These are phyloP conservation scores for Prenolepis imparis DNA, from an alignment of 2,888 invertebrate genomes.

Conservation along the genomic window DNA sequence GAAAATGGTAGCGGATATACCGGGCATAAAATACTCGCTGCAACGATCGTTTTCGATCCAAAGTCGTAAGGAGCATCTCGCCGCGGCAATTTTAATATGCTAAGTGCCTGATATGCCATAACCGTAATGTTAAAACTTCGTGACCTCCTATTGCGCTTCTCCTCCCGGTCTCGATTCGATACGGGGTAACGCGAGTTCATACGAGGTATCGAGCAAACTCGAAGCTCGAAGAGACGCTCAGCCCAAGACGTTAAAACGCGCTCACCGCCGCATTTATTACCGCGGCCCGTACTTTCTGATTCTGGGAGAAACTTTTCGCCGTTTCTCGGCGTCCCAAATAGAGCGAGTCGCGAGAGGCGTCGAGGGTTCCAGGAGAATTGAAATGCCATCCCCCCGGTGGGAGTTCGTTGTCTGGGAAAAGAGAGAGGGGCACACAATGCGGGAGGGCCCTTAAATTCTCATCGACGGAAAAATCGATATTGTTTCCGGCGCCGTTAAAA, in stretches of 20 bases:
- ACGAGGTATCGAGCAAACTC: slow-evolving; percentile 2
- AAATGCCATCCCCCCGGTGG: not conserved
- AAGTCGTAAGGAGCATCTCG: slow-evolving; percentile 3
- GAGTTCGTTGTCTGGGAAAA: not conserved
- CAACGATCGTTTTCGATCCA: slow-evolving; percentile 20
- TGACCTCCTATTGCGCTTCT: slow-evolving; percentile 46
- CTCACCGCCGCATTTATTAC: slow-evolving; percentile 12
- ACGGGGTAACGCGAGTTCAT: slow-evolving; percentile 8
- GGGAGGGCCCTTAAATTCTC: slow-evolving; percentile 56
- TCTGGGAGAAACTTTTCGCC: slow-evolving; percentile 32
- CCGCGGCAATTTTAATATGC: slow-evolving; percentile 58
- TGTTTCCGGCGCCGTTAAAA: slow-evolving; percentile 60
- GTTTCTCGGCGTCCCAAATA: slow-evolving; percentile 26
- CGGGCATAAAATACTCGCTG: slow-evolving; percentile 6
- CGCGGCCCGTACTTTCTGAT: slow-evolving; percentile 18
- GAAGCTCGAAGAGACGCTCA: slow-evolving; percentile 11
- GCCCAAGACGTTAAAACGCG: slow-evolving; percentile 17
- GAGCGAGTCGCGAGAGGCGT: not conserved
- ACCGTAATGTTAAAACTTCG: slow-evolving; percentile 56
- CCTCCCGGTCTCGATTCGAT: slow-evolving; percentile 13
- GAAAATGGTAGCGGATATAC: slow-evolving; percentile 26
- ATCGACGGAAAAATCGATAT: slow-evolving; percentile 62
- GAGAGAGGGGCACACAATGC: not conserved
- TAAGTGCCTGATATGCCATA: slow-evolving; percentile 52
- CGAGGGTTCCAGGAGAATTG: slow-evolving; percentile 32